Evolutionary conservation across 1,140 invertebrate species (phyloP), one percentile per base, ranked within the genome.

Genomic region (Laupala kohalensis): DNA sequence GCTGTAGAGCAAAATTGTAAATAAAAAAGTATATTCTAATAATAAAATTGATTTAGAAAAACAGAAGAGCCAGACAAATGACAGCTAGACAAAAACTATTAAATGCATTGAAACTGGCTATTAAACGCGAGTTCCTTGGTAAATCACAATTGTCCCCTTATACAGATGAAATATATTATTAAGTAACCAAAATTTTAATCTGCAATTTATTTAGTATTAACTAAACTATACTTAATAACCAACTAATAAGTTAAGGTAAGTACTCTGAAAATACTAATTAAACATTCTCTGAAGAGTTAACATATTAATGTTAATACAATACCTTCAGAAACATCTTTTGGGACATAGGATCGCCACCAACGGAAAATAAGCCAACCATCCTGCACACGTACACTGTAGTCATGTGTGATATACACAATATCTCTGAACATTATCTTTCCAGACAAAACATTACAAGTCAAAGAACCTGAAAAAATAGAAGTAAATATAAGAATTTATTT

Each of bases 391-490:
- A 97, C 79, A 37, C 93, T 93, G 80, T 93, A 97, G 83, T 99
- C 96, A 82, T 95, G 91, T 67, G 93, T 97, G 63, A 97, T 93
- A 76, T 94, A 97, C 68, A 94, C 90, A 77, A 99, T 87, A 85
- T 98, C 95, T 75, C 96, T 86, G 83, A 99, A 98, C 97, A 99
- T 99, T 63, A 99, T 92, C 84, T 99, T 99, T 3, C 97, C 97
- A 74, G 95, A 95, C 74, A 99, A 83, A 27, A 95, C 92, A 82
- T 96, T 96, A 53, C 97, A 83, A 3, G 95, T 95, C 76, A 99
- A 90, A 19, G 97, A 98, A 73, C 96, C 95, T 93, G 78, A 29
- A 69, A 28, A 69, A 3, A 2, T 9, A 66, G 4, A n/a, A n/a
- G n/a, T n/a, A n/a, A n/a, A n/a, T n/a, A n/a, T n/a, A n/a, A n/a